phyloP scores from a whole-genome alignment of 2,113 vertebrate species.

The Brachypteracias leptosomus region DNA sequence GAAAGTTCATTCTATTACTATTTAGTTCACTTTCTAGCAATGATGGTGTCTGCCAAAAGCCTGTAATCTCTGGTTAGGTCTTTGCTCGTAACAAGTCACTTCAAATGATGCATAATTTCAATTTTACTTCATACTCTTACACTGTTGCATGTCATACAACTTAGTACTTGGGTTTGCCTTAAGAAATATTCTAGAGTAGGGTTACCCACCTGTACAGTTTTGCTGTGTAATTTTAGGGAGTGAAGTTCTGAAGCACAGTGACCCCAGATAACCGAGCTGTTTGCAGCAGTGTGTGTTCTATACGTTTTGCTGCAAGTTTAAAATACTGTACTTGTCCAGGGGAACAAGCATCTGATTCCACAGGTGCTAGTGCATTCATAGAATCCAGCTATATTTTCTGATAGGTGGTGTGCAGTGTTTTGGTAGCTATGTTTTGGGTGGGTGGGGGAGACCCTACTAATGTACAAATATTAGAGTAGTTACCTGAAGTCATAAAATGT shows the following conservation, averaged over 20 bases:
- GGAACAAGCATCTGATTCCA: background rate
- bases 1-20: background rate
- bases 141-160: background rate
- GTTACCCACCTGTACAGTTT: background rate
- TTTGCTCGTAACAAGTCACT: background rate
- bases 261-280: background rate
- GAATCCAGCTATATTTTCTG: background rate
- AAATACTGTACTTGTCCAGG: background rate
- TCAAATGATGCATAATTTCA: background rate
- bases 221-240: background rate
- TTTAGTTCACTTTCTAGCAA: background rate
- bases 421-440: background rate
- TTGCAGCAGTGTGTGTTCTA: background rate
- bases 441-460: background rate
- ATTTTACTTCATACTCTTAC: background rate
- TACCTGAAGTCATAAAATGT: background rate
- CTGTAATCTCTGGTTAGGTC: background rate
- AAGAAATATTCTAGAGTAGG: background rate
- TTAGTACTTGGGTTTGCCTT: background rate
- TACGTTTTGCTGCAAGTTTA: background rate
- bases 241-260: background rate
- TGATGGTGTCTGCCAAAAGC: background rate
- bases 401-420: background rate
- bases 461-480: background rate
- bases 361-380: background rate